Evolutionary conservation across 2,113 vertebrate species (phyloP), one percentile per base, ranked within the genome.

Genomic region (Atherinomorus stipes): DNA sequence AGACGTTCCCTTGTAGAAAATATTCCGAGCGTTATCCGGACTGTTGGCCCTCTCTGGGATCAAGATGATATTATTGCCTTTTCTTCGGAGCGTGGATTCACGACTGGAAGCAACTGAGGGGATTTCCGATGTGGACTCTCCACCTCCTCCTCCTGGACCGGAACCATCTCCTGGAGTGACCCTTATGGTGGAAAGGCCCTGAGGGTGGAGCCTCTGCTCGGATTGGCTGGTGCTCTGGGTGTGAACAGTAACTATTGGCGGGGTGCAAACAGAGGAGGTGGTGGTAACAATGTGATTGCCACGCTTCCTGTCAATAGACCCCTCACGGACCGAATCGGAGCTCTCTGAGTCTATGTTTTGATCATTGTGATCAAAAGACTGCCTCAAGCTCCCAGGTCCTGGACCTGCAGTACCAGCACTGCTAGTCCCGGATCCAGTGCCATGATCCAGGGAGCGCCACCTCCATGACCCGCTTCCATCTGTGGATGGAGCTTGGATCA

Each of bases 1-100:
- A 0, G 98, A 98, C 4, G 97, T 98, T 73, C 98, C 98, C 88
- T 99, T 99, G 90, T 99, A 99, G 95, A 99, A 99, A 94, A 99
- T 95, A 71, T 98, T 98, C 42, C 97, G 95, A 31, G 97, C 96
- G 64, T 95, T 98, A 62, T 99, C 96, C 0, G 97, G 97, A 76
- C 97, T 99, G 93, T 94, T 96, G 74, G 96, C 94, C 91, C 98
- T 93, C 87, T 99, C 98, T 0, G 98, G 97, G 64, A 99, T 97
- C 85, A 99, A 87, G 81, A 98, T 97, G 84, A 97, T 94, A 69
- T 96, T 98, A 72, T 96, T 97, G 63, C 94, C 95, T 91, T 98
- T 99, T 69, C 96, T 94, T 60, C 95, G 92, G 71, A 99, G 95
- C 0, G 96, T 98, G 52, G 97, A 97, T 88, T 99, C 97, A 18